A percentile compares a stretch with the other conserved stretches of the same genome.
phyloP scores from a whole-genome alignment of 2,113 vertebrate genomes.

The Candoia aspera region DNA sequence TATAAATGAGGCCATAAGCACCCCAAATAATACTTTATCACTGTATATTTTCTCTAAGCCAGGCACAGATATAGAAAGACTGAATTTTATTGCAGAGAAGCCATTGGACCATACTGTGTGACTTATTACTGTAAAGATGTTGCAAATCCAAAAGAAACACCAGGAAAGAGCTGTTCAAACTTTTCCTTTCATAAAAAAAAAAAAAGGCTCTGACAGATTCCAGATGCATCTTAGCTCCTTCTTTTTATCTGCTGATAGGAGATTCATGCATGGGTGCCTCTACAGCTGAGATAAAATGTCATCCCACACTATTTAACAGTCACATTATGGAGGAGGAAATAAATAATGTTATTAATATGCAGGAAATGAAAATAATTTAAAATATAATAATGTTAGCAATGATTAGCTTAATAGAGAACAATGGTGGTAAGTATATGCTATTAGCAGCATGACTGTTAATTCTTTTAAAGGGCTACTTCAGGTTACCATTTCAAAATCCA shows the following conservation, averaged over 20 bases:
- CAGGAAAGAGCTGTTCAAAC: neutral
- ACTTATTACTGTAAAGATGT: neutral
- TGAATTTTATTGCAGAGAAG: neutral
- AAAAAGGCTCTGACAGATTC: neutral
- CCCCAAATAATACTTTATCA: neutral
- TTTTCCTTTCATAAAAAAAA: neutral
- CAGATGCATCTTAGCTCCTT: neutral
- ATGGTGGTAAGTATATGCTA: neutral
- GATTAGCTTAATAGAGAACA: neutral
- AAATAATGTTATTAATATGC: neutral
- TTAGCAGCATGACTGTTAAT: neutral
- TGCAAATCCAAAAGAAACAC: neutral
- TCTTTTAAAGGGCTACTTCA: neutral
- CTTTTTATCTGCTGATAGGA: neutral
- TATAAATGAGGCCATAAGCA: neutral
- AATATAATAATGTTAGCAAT: neutral
- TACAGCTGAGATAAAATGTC: neutral
- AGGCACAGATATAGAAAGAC: neutral
- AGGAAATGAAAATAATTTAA: neutral
- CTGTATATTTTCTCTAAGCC: neutral
- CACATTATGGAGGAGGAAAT: neutral
- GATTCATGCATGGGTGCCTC: neutral
- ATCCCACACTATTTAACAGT: neutral
- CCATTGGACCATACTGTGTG: neutral
- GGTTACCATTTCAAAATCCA: neutral